Evolutionary conservation across 1,140 invertebrate species (phyloP), one percentile per base, ranked within the genome.

Genomic region (Drosophila sulfurigaster): DNA sequence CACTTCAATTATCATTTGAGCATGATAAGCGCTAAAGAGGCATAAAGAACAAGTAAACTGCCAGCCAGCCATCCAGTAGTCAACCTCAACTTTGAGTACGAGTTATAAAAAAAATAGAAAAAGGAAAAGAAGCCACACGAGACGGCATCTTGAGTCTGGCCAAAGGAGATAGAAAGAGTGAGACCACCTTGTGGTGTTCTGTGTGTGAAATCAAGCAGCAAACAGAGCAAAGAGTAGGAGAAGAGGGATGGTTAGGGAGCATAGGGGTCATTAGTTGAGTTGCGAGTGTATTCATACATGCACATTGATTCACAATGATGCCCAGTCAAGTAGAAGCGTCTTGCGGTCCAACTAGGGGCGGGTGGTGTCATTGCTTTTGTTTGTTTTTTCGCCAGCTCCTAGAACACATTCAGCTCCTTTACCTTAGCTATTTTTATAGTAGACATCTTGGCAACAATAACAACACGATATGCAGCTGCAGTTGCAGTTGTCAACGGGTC

Each of bases 1-100:
- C 82, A 83, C 86, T 90, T 90, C 87, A 90, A 90, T 90, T 91
- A 90, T 81, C 86, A 90, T 90, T 86, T 90, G 86, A 91, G 86
- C 86, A 90, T 90, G 86, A 90, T 90, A 82, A 90, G 86, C 86
- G 79, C 79, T 90, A 78, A 85, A 83, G 86, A 89, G 85, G 78
- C 85, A 74, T 75, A 78, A 66, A 69, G 71, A 71, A 65, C 75
- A 78, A 78, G 71, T 69, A 80, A 70, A 87, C 76, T 60, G 71
- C 46, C n/a, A 43, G n/a, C 11, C 82, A 63, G 62, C 15, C 46
- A 25, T 25, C 35, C 35, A 38, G 35, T 38, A 38, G 35, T 7
- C 82, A 63, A 56, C 25, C 48, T 52, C 32, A 60, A 59, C 46
- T 75, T 82, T 10, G 35, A 83, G 81, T 80, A 68, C 35, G 35